Evolutionary conservation across 2,797 vertebrate genomes (phyloP).

Genomic region (Eidolon dupreanum): DNA sequence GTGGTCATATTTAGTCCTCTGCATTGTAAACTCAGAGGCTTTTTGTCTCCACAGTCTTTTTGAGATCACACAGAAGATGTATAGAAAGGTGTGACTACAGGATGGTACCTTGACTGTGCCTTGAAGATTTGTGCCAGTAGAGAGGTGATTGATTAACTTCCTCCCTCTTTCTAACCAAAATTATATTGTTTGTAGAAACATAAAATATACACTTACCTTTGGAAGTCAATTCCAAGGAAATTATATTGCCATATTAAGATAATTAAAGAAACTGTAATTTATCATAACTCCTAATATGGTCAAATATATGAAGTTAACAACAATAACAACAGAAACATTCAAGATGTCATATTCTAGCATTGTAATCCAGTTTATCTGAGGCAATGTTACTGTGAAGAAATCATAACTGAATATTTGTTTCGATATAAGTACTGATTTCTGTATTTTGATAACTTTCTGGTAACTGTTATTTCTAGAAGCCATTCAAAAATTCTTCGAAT

Average conservation of each 20-base stretch:
- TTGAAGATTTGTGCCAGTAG: neutral
- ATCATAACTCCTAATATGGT: neutral
- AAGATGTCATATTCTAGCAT: neutral
- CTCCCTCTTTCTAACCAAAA: neutral
- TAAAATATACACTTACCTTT: neutral
- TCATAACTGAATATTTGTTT: neutral
- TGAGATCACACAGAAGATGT: neutral
- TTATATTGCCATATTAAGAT: neutral
- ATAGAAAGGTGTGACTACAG: accelerated
- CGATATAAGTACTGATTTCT: neutral
- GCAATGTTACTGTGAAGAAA: neutral
- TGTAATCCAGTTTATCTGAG: neutral
- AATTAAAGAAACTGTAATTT: neutral
- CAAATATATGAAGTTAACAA: neutral
- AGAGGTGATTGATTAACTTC: accelerated
- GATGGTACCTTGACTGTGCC: neutral
- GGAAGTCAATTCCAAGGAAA: neutral
- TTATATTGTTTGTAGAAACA: neutral
- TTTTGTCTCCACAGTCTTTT: neutral
- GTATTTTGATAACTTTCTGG: neutral
- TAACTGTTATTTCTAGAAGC: neutral
- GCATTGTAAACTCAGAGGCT: neutral
- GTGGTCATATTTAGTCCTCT: neutral
- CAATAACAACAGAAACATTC: neutral
- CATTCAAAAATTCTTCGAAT: neutral